A percentile compares a stretch with the other conserved stretches of the same genome.
phyloP scores from a whole-genome alignment of 2,888 invertebrate genomes.

The Smittia aterrima region DNA sequence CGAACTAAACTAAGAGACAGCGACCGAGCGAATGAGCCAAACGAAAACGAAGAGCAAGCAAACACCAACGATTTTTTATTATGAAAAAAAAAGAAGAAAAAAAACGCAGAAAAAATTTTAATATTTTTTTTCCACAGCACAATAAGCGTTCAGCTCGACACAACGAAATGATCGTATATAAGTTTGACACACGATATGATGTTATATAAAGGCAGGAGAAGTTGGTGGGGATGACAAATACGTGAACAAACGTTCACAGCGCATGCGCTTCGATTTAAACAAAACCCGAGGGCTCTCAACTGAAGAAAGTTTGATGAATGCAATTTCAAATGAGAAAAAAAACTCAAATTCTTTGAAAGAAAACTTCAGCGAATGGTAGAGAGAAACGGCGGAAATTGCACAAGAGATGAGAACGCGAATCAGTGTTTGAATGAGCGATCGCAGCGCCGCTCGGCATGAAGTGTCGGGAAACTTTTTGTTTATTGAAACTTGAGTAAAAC shows the following conservation, averaged over 20 bases:
- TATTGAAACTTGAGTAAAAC: no score
- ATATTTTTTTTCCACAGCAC: slow-evolving; percentile 23
- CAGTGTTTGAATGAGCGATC: neutral
- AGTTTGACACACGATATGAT: slow-evolving; percentile 33
- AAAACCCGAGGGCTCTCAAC: neutral
- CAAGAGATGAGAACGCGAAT: no score
- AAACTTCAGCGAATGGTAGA: no score
- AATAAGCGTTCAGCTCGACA: slow-evolving; percentile 7
- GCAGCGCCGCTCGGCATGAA: no score
- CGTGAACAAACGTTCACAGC: neutral
- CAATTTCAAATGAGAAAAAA: no score
- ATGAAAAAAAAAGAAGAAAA: slow-evolving; percentile 34
- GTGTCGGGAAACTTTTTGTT: no score
- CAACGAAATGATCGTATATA: slow-evolving; percentile 31
- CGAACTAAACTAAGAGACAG: slow-evolving; percentile 39
- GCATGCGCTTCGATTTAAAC: slow-evolving; percentile 12
- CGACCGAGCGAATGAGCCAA: slow-evolving; percentile 32
- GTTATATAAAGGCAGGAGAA: slow-evolving; percentile 35
- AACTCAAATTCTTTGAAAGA: neutral
- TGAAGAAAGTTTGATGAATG: neutral
- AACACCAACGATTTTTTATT: slow-evolving; percentile 38
- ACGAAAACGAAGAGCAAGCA: slow-evolving; percentile 31
- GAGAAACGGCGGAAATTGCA: no score
- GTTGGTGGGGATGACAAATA: slow-evolving; percentile 6
- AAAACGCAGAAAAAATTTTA: slow-evolving; percentile 39